Evolutionary conservation across 2,888 invertebrate genomes (phyloP).

Genomic region (Agapetus fuscipes): DNA sequence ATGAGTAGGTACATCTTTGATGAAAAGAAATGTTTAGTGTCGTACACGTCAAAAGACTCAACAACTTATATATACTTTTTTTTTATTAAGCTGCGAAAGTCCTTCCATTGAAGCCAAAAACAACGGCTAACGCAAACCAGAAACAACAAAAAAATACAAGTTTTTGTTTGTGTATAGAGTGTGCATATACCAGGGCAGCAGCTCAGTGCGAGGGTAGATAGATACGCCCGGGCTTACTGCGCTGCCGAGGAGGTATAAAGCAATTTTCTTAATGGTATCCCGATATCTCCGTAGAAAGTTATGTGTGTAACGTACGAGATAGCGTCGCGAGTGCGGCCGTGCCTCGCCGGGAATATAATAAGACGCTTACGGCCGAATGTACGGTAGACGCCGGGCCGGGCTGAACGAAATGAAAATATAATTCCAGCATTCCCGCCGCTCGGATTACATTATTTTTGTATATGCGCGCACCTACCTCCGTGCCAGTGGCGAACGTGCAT

Average conservation of each 20-base stretch:
- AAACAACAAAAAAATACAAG: too few relatives aligned
- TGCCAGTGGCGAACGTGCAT: not conserved
- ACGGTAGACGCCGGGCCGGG: constrained; percentile 2
- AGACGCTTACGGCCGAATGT: constrained; percentile 9
- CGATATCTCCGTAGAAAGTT: constrained; percentile 27
- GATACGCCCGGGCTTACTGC: too few relatives aligned
- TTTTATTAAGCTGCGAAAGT: too few relatives aligned
- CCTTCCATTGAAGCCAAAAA: too few relatives aligned
- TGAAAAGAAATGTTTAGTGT: too few relatives aligned
- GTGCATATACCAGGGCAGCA: not conserved
- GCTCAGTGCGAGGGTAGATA: not conserved
- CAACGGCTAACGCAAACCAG: too few relatives aligned
- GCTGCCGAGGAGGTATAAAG: constrained; percentile 29
- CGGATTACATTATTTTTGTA: not conserved
- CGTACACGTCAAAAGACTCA: too few relatives aligned
- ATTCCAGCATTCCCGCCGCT: not conserved
- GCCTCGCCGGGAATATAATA: constrained; percentile 14
- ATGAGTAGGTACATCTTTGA: too few relatives aligned
- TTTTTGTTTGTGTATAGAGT: too few relatives aligned
- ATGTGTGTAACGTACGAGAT: constrained; percentile 20
- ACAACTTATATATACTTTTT: too few relatives aligned
- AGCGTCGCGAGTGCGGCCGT: constrained; percentile 11
- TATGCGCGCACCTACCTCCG: not conserved
- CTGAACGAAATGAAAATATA: constrained; percentile 8
- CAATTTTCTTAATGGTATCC: constrained; percentile 41